These are phyloP conservation scores for Dysmachus trigonus DNA, from an alignment of 2,888 invertebrate species.

Conservation along the genomic window DNA sequence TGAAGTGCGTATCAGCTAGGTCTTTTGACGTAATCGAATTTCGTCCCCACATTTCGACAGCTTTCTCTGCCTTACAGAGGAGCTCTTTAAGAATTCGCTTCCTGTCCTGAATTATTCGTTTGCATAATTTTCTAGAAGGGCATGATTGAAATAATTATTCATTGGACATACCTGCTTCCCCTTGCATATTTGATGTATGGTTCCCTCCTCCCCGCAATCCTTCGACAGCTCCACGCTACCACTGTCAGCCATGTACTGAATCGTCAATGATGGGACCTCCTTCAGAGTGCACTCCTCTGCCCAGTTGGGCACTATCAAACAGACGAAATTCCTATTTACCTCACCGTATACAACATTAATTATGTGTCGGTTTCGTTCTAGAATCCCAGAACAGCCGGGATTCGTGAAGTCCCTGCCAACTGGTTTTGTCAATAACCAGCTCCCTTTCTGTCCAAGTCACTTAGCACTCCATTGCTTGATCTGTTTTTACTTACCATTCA, in stretches of 20 bases:
- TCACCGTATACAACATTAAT: neutral
- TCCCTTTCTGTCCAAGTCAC: neutral
- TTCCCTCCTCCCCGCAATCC: slow-evolving; percentile 79
- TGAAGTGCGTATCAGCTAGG: slow-evolving; percentile 61
- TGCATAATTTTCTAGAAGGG: neutral
- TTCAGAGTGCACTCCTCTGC: slow-evolving; percentile 79
- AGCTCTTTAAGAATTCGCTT: slow-evolving; percentile 45
- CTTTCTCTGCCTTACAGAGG: slow-evolving; percentile 23
- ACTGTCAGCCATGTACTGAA: slow-evolving; percentile 79
- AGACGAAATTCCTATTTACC: neutral
- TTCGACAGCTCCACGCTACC: slow-evolving; percentile 79
- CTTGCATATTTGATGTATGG: slow-evolving; percentile 77
- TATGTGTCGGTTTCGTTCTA: neutral
- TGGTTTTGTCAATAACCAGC: neutral
- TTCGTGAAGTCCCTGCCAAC: neutral
- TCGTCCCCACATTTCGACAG: slow-evolving; percentile 55
- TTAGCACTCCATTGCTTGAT: neutral
- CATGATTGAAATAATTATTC: slow-evolving; percentile 35
- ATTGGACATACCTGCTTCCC: slow-evolving; percentile 72
- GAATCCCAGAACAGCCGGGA: neutral
- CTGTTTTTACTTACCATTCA: slow-evolving; percentile 70
- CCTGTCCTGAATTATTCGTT: slow-evolving; percentile 45
- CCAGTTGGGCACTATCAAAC: slow-evolving; percentile 76
- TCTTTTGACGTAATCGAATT: slow-evolving; percentile 60
- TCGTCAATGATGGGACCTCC: slow-evolving; percentile 77